Conservation (phyloP, 1,140 invertebrate species). For the Aporrectodea caliginosa region DNA sequence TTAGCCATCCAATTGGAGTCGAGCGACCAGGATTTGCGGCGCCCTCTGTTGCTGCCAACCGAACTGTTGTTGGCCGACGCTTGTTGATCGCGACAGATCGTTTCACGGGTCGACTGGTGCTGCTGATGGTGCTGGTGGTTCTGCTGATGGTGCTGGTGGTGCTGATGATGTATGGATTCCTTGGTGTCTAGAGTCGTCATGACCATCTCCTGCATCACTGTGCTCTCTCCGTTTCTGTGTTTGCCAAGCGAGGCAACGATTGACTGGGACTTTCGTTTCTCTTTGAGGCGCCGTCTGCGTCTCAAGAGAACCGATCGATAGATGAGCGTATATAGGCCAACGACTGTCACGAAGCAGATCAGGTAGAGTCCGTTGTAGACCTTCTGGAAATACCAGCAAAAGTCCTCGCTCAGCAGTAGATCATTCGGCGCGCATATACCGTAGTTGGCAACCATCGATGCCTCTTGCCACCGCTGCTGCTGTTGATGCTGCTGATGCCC, state of each 20-base stretch:
- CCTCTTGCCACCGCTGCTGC: not conserved
- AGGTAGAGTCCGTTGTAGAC: conserved; percentile 17
- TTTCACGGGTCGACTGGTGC: not conserved
- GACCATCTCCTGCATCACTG: not conserved
- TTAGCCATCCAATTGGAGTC: conserved; percentile 19
- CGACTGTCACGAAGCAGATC: conserved; percentile 25
- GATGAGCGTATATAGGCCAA: conserved; percentile 26
- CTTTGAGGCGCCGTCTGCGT: not conserved
- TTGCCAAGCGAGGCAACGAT: not conserved
- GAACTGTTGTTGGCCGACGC: not conserved
- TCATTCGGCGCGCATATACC: not conserved
- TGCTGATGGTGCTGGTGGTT: not conserved
- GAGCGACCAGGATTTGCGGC: not conserved
- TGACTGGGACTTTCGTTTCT: not conserved
- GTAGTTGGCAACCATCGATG: not conserved
- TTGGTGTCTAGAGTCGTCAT: not conserved
- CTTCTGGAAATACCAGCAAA: conserved; percentile 14
- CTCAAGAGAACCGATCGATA: conserved; percentile 12
- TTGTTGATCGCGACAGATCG: too few species aligned
- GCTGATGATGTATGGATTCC: not conserved
- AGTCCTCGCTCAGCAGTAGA: not conserved
- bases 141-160: not conserved
- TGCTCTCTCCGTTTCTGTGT: not conserved
- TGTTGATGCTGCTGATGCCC: not conserved
- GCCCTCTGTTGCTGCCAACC: not conserved